Conservation (phyloP, 2,888 invertebrate genomes). For the Zhuqinia jingwanae region DNA sequence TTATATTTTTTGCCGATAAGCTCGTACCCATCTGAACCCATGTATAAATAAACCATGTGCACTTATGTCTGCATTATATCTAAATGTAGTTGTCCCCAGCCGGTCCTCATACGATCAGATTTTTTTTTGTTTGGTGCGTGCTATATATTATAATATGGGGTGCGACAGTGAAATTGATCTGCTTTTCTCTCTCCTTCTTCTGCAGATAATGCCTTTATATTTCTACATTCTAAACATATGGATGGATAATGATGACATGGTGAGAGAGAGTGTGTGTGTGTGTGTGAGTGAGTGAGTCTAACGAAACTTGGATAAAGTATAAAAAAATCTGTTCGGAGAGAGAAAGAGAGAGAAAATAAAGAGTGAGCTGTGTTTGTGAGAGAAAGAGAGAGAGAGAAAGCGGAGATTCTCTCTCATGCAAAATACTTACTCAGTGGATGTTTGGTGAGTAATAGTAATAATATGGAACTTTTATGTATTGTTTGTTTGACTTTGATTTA, state of each 20-base stretch:
- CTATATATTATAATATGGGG: conserved; percentile 56
- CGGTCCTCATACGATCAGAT: conserved; percentile 60
- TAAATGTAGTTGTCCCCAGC: conserved; percentile 61
- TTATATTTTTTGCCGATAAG: too few species aligned
- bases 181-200: conserved; percentile 41
- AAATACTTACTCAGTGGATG: conserved; percentile 57
- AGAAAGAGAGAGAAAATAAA: not conserved
- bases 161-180: conserved; percentile 64
- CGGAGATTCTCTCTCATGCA: conserved; percentile 65
- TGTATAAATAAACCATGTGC: too few species aligned
- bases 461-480: conserved; percentile 58
- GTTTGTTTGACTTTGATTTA: conserved; percentile 76
- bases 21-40: too few species aligned
- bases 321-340: too few species aligned
- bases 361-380: not conserved
- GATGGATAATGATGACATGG: conserved; percentile 9
- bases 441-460: conserved; percentile 55
- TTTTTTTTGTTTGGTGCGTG: conserved; percentile 54
- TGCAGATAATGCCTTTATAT: conserved; percentile 4
- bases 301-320: too few species aligned
- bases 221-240: conserved; percentile 12
- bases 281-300: too few species aligned
- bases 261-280: not conserved
- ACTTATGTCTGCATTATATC: too few species aligned
- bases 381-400: not conserved